These are phyloP conservation scores for Malurus leucopterus DNA, from an alignment of 2,797 vertebrate genomes.

Conservation along the genomic window DNA sequence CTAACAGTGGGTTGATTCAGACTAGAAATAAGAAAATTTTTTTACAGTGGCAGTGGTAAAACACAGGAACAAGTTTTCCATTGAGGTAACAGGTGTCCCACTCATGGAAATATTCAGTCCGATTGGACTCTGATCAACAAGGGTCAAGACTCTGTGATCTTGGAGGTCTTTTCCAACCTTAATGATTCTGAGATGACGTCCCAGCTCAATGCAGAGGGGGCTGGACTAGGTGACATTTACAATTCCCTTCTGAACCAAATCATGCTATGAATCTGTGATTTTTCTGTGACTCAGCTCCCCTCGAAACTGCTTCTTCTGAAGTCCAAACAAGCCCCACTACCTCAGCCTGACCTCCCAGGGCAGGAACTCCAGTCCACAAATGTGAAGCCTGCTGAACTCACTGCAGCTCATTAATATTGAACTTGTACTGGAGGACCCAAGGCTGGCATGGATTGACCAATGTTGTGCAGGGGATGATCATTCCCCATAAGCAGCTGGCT, in stretches of 20 bases:
- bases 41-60: not conserved
- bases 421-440: not conserved
- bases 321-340: not conserved
- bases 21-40: not conserved
- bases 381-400: fast-evolving
- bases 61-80: not conserved
- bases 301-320: not conserved
- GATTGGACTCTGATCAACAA: not conserved
- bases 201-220: not conserved
- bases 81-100: not conserved
- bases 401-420: not conserved
- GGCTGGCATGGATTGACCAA: not conserved
- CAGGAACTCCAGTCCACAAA: not conserved
- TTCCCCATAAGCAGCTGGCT: not conserved
- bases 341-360: not conserved
- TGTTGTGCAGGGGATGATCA: fast-evolving
- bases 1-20: not conserved
- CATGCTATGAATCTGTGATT: not conserved
- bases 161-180: not conserved
- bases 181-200: not conserved
- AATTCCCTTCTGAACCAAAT: not conserved
- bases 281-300: not conserved
- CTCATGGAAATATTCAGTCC: not conserved
- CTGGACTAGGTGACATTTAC: not conserved
- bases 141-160: not conserved